These are phyloP conservation scores for Colistium nudipinnis DNA, from an alignment of 2,113 vertebrate genomes.

Conservation along the genomic window DNA sequence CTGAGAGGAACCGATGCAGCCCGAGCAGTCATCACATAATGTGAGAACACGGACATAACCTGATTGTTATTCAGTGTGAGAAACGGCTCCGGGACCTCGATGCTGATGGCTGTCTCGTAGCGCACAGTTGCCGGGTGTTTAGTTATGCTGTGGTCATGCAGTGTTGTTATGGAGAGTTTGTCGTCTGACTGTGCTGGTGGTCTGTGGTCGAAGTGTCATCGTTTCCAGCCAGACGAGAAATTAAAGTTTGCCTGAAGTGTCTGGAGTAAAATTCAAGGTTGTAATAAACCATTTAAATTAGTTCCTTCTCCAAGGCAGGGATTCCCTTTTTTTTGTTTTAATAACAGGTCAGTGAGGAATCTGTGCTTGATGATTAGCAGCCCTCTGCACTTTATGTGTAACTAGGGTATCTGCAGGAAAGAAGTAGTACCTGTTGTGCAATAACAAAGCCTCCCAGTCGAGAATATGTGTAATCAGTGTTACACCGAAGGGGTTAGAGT, in stretches of 20 bases:
- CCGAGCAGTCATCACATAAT: slow-evolving; percentile 40
- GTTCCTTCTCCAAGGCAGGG: slow-evolving; percentile 18
- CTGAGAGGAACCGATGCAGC: slow-evolving; percentile 33
- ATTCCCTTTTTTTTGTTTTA: slow-evolving; percentile 25
- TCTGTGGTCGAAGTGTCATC: slow-evolving; percentile 35
- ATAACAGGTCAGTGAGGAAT: slow-evolving; percentile 29
- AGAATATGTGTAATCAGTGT: slow-evolving; percentile 32
- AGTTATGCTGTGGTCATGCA: slow-evolving; percentile 54
- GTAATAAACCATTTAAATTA: slow-evolving; percentile 21
- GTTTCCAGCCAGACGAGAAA: slow-evolving; percentile 46
- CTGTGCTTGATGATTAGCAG: slow-evolving; percentile 46
- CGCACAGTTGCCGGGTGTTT: slow-evolving; percentile 37
- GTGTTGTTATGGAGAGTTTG: slow-evolving; percentile 48
- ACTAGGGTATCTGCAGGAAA: slow-evolving; percentile 38
- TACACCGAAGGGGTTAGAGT: slow-evolving; percentile 19
- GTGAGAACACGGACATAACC: slow-evolving; percentile 47
- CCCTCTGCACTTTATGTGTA: slow-evolving; percentile 32
- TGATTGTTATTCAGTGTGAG: slow-evolving; percentile 69
- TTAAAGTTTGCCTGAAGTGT: slow-evolving; percentile 29
- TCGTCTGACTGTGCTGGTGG: slow-evolving; percentile 47
- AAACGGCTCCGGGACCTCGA: slow-evolving; percentile 48
- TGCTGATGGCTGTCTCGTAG: slow-evolving; percentile 44
- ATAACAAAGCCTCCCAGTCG: slow-evolving; percentile 30
- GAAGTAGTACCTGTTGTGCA: slow-evolving; percentile 54
- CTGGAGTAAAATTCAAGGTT: slow-evolving; percentile 40